Evolutionary conservation across 1,140 invertebrate species (phyloP), one percentile per base, ranked within the genome.

Genomic region (Drosophila lowei): DNA sequence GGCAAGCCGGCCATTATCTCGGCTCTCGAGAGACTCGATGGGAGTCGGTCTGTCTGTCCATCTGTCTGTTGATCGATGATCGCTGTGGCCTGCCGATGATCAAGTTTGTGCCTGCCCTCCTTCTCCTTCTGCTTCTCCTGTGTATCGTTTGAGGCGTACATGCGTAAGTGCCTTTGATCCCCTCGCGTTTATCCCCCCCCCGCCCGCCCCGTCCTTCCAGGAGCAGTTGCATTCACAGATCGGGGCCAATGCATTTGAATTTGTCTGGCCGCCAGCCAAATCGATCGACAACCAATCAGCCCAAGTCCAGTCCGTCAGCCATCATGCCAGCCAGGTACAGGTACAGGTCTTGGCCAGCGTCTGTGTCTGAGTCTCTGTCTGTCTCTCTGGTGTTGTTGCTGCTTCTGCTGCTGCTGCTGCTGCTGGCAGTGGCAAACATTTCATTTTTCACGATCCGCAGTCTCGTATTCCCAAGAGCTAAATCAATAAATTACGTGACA

Each of bases 401-500:
- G 6, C 6, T 42, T 25, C 28, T 66, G 65, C 50, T 68, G 63
- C 50, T 67, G 72, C 55, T 74, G 73, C 71, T 74, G 72, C 71
- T 74, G 71, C 71, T 66, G 54, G 77, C 81, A 79, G 81, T 85
- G 83, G 81, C 81, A 85, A 88, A 85, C 81, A 88, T 85, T 86
- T 85, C 66, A 81, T 81, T 84, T 83, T 85, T 81, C 75, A 85
- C 81, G 81, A 85, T 71, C 70, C 72, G 64, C 57, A 73, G 81
- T 64, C 77, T 77, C 77, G 76, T 86, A 90, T 90, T 90, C 88
- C 88, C 88, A 90, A 89, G 79, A 90, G 88, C 83, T 80, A 90
- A 90, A 90, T 90, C 88, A 90, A 90, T 90, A 90, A 90, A 90
- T 90, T 90, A 90, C 88, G 88, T 90, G 88, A 90, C 88, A 89